Evolutionary conservation across 1,140 invertebrate genomes (phyloP).

Genomic region (Aphis craccivora): DNA sequence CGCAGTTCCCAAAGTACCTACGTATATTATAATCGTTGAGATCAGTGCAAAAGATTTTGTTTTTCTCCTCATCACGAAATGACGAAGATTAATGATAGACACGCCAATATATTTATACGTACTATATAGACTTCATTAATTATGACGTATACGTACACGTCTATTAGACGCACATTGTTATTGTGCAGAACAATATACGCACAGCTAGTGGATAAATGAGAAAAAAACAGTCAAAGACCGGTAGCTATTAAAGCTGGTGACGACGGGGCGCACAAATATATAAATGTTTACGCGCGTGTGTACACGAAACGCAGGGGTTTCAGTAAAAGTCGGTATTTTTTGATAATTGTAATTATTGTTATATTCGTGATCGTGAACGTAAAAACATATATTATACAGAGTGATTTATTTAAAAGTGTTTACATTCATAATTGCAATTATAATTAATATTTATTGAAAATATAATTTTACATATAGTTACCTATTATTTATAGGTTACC

Average conservation of each 20-base stretch:
- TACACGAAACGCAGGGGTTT: not conserved
- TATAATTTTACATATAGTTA: not conserved
- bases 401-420: not conserved
- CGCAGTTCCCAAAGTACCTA: not conserved
- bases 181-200: not conserved
- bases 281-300: not conserved
- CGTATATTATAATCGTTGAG: not conserved
- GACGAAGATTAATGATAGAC: conserved; percentile 25
- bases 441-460: not conserved
- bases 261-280: conserved; percentile 10
- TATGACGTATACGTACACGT: not conserved
- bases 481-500: no score
- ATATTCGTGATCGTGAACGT: not conserved
- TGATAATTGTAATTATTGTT: not conserved
- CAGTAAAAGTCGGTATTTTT: not conserved
- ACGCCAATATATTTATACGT: not conserved
- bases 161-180: not conserved
- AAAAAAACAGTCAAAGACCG: conserved; percentile 14
- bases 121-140: not conserved
- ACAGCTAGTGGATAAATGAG: not conserved
- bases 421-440: no score
- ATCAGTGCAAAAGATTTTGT: not conserved
- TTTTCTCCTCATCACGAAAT: not conserved
- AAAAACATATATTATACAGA: not conserved
- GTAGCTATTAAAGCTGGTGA: not conserved